Conservation (phyloP, 2,797 vertebrate genomes). For the Pitangus sulphuratus region DNA sequence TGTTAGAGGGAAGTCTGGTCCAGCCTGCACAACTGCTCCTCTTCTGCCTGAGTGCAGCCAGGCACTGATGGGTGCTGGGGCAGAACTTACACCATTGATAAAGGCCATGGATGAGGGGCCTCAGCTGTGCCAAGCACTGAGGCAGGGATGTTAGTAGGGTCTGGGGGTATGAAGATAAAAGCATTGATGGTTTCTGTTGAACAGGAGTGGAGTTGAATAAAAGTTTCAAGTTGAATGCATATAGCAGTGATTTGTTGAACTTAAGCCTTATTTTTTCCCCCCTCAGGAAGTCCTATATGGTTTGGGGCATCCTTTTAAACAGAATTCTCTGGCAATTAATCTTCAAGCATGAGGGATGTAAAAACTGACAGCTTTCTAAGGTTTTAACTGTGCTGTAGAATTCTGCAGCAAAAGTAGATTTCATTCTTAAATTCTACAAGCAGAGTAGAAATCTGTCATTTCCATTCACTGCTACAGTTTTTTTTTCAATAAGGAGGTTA, state of each 20-base stretch:
- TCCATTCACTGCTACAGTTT: not conserved
- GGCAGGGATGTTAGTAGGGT: not conserved
- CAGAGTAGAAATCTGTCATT: not conserved
- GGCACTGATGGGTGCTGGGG: not conserved
- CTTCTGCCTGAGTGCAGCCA: not conserved
- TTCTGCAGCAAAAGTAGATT: not conserved
- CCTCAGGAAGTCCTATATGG: not conserved
- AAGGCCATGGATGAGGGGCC: not conserved
- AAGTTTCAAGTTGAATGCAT: not conserved
- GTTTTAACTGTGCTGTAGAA: not conserved
- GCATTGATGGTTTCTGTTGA: not conserved
- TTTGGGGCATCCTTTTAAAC: not conserved
- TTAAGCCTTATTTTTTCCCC: not conserved
- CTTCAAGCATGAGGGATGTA: not conserved
- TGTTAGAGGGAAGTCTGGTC: not conserved
- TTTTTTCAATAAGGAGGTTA: not conserved
- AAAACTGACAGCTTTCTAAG: not conserved
- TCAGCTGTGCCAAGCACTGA: not conserved
- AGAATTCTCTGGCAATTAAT: not conserved
- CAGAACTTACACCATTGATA: not conserved
- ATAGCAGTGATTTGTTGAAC: not conserved
- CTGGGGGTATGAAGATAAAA: not conserved
- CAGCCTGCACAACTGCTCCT: not conserved
- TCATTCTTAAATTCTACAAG: not conserved
- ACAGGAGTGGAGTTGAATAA: not conserved